phyloP scores from a whole-genome alignment of 2,113 vertebrate genomes.

The Anarrhichthys ocellatus region DNA sequence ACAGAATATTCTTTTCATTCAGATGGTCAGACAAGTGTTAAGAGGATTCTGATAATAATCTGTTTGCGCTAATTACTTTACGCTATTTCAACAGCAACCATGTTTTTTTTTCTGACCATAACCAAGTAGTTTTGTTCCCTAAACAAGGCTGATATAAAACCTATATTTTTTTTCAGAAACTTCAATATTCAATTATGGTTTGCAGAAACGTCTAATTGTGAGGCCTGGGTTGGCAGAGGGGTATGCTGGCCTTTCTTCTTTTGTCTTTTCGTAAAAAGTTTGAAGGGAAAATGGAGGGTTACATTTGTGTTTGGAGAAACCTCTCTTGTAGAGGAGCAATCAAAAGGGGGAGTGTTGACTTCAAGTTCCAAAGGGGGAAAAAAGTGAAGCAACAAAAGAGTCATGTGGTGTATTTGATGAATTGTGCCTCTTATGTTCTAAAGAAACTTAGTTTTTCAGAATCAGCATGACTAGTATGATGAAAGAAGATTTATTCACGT shows the following conservation, averaged over 20 bases:
- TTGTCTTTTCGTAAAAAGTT: not conserved
- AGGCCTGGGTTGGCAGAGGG: not conserved
- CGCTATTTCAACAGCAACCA: not conserved
- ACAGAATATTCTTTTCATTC: not conserved
- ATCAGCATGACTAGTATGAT: constrained; percentile 13
- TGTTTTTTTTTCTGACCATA: too few relatives aligned
- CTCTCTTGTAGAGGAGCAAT: constrained; percentile 31
- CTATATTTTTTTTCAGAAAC: not conserved
- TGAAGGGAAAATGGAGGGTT: not conserved
- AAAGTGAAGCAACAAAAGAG: constrained; percentile 8
- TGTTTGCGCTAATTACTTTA: not conserved
- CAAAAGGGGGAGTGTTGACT: constrained; percentile 7
- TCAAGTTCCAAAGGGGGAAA: constrained; percentile 1
- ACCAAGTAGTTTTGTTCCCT: too few relatives aligned
- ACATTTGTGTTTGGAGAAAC: constrained; percentile 4
- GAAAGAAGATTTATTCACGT: constrained; percentile 30
- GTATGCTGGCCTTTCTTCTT: not conserved
- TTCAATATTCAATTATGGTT: too few relatives aligned
- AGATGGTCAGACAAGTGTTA: not conserved
- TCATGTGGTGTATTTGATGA: constrained; percentile 18
- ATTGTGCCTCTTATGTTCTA: not conserved
- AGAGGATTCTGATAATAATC: not conserved
- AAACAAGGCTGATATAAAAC: not conserved
- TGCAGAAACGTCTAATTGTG: not conserved
- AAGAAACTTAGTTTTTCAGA: constrained; percentile 22